Evolutionary conservation across 2,888 invertebrate genomes (phyloP).

Genomic region (Cerastis leucographa): DNA sequence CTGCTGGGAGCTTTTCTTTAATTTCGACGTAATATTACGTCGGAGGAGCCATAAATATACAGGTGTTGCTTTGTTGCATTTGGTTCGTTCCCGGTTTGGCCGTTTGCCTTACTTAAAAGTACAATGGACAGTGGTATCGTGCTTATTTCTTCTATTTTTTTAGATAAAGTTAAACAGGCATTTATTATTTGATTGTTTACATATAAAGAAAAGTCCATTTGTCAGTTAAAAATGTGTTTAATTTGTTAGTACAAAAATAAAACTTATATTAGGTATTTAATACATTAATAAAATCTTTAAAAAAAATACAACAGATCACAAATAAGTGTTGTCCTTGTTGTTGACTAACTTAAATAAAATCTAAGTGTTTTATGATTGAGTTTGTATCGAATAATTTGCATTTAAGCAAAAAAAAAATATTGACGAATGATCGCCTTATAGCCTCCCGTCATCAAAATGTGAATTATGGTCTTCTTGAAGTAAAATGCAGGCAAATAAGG

Average conservation of each 20-base stretch:
- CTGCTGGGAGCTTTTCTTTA: no score
- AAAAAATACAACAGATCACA: slow-evolving; percentile 70
- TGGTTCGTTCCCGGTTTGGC: no score
- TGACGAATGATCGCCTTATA: not conserved
- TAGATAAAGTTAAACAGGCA: not conserved
- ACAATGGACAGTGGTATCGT: not conserved
- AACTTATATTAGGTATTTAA: slow-evolving; percentile 28
- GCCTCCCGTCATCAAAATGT: slow-evolving; percentile 19
- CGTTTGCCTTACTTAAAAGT: not conserved
- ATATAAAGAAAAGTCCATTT: slow-evolving; percentile 28
- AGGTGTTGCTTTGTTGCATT: no score
- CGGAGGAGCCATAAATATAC: no score
- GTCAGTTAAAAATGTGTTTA: slow-evolving; percentile 18
- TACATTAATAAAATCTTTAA: slow-evolving; percentile 58
- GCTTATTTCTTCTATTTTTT: not conserved
- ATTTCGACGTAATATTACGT: no score
- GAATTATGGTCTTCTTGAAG: not conserved
- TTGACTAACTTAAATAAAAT: slow-evolving; percentile 11
- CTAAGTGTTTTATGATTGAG: not conserved
- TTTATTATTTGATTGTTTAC: not conserved
- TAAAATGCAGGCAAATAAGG: not conserved
- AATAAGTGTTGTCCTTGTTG: slow-evolving; percentile 46
- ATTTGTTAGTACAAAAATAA: slow-evolving; percentile 41
- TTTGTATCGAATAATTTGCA: not conserved
- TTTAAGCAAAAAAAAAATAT: not conserved